Evolutionary conservation across 1,140 invertebrate species (phyloP), one percentile per base, ranked within the genome.

Genomic region (Aphelenchoides fujianensis): DNA sequence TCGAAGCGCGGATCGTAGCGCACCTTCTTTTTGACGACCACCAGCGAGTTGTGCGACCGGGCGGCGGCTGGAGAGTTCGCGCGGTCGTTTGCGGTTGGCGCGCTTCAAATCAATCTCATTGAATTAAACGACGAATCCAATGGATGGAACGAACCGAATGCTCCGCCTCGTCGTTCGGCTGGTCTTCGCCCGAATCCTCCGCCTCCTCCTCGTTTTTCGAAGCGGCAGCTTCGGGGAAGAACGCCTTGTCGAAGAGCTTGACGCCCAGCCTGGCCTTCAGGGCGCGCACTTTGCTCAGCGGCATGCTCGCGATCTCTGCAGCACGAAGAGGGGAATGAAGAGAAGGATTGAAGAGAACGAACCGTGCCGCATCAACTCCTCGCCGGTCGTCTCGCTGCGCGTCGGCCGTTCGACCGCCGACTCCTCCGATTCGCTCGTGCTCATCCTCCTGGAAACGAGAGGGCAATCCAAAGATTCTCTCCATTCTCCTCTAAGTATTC

Each of bases 81-180:
- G 67, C 9, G 67, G 67, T 1, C 68, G 57, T 31, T 69, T 69
- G 16, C 34, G 61, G 30, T 71, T 69, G 27, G 68, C 67, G n/a
- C 67, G 67, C 67, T 69, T 69, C 68, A 69, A 64, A 48, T 48
- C 41, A n/a, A n/a, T n/a, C n/a, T n/a, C n/a, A n/a, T n/a, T n/a
- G n/a, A n/a, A n/a, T n/a, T n/a, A n/a, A n/a, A n/a, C n/a, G n/a
- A n/a, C n/a, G n/a, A n/a, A n/a, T n/a, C n/a, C n/a, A n/a, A n/a
- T n/a, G n/a, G n/a, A n/a, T n/a, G n/a, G n/a, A n/a, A n/a, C n/a
- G n/a, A n/a, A n/a, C n/a, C n/a, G n/a, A n/a, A n/a, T n/a, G n/a
- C n/a, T n/a, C n/a, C n/a, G n/a, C n/a, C n/a, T n/a, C n/a, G n/a
- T n/a, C n/a, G n/a, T n/a, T n/a, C n/a, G n/a, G n/a, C n/a, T n/a